These are phyloP conservation scores for Sebastes matsubarae DNA, from an alignment of 2,797 vertebrate genomes.

Conservation along the genomic window DNA sequence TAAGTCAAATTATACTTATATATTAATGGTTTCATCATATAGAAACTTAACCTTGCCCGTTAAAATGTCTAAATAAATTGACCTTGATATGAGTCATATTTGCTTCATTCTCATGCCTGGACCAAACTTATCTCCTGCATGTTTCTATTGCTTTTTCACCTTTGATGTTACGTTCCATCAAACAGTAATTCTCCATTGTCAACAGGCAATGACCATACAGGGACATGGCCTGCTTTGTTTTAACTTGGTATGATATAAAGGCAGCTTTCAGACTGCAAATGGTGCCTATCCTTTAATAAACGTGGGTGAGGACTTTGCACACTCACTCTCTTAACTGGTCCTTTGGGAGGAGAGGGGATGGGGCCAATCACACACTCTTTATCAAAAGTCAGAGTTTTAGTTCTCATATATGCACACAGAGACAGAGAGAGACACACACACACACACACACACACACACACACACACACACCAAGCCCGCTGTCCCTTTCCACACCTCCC, in stretches of 20 bases:
- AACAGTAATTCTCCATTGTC: slow-evolving; percentile 26
- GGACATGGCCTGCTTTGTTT: slow-evolving; percentile 38
- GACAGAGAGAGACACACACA: background rate
- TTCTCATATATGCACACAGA: background rate
- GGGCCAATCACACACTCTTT: slow-evolving; percentile 45
- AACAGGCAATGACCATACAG: slow-evolving; percentile 27
- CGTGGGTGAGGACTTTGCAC: slow-evolving; percentile 30
- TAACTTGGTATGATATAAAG: slow-evolving; percentile 55
- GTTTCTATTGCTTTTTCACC: slow-evolving; percentile 1
- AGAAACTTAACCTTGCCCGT: background rate
- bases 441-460: background rate
- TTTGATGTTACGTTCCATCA: slow-evolving; percentile 5
- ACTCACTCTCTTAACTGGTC: slow-evolving; percentile 59
- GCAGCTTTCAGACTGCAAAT: slow-evolving; percentile 57
- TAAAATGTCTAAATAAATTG: background rate
- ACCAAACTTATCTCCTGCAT: background rate
- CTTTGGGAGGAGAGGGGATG: slow-evolving; percentile 24
- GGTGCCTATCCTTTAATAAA: slow-evolving; percentile 57
- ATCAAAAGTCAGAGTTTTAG: slow-evolving; percentile 56
- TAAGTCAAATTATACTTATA: background rate
- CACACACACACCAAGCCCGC: slow-evolving; percentile 10
- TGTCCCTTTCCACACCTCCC: slow-evolving; percentile 59
- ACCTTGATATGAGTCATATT: background rate
- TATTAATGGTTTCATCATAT: background rate
- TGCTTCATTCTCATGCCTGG: background rate